Evolutionary conservation across 2,113 vertebrate genomes (phyloP), one percentile per base, ranked within the genome.

Genomic region (Mungos mungo): DNA sequence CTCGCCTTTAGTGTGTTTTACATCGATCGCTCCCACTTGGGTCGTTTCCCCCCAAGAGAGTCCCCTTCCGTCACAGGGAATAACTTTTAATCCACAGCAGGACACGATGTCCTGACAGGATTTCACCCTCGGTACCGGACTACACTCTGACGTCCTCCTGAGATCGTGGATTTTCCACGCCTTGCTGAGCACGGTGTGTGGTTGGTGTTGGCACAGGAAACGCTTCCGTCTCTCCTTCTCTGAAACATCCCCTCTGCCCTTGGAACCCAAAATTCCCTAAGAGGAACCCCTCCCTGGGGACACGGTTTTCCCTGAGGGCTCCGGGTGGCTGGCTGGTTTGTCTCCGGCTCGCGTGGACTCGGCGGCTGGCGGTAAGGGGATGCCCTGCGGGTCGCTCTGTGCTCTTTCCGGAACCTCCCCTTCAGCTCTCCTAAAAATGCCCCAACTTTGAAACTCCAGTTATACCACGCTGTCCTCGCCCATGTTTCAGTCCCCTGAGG

Each of bases 211-310:
- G 31, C 0, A 13, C 5, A 4, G 18, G 47, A 69, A 79, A 41
- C 4, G 4, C 25, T 18, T 15, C 11, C 0, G 1, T 21, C 23
- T 5, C 0, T 29, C 12, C 21, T 15, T 68, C 50, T 69, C 72
- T 19, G 63, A 9, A 5, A 19, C 5, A 9, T 3, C 72, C 23
- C 29, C 23, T 33, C 9, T 1, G 60, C 47, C 72, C 29, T 29
- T 35, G 29, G 41, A 13, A 14, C 41, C 72, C 72, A 47, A 25
- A 76, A 47, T 45, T 45, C 72, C 14, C 29, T 60, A 50, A 13
- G 16, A 15, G 1, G 25, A 31, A 2, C 50, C 77, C 57, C 41
- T 33, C 15, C 57, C 10, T 0, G 21, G 41, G 27, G 45, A 45
- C 47, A 15, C 2, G 15, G 66, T 33, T 33, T 90, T 87, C 74